Base-by-base conservation (phyloP, 2,797 vertebrate genomes). In the Microhierax caerulescens region DNA sequence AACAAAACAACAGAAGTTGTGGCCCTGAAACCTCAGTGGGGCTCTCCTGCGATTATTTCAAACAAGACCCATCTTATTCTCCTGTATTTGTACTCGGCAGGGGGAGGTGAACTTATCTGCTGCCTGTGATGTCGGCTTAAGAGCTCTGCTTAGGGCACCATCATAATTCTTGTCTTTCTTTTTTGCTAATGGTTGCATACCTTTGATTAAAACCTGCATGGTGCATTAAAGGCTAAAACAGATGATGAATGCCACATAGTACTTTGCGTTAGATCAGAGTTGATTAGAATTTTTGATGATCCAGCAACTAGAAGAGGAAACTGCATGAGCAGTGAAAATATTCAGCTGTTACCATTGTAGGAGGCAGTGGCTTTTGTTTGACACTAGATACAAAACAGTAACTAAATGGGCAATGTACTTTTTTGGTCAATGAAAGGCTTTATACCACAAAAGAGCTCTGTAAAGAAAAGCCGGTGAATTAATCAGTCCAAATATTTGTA, bases 171-270 rank as follows among this genome's bases (percentile, higher is more conserved):
- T 61, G 34, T 93, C 97, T 94, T 81, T 97, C 93, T 92, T 96
- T 97, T 97, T 92, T 95, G 97, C 97, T 95, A 97, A 96, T 97
- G 92, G 96, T 96, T 97, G 94, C 94, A 96, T 97, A 98, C 95
- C 97, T 98, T 98, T 98, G 98, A 98, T 98, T 98, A 98, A 98
- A 97, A 96, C 97, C 97, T 95, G 97, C 94, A 86, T 86, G 72
- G 95, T 96, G 96, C 97, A 97, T 98, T 96, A 98, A 96, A 97
- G 97, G 93, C 95, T 97, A 94, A 96, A 97, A 88, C 83, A 96
- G 96, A 97, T 98, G 98, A 98, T 97, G 97, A 97, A 98, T 97
- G 98, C 96, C 97, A 98, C 85, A 72, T 96, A 96, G 92, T 96
- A 91, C 93, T 96, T 94, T 96, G 93, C 51, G 54, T 97, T 93